Percentiles rank a stretch among this genome's conserved stretches.
phyloP scores from a whole-genome alignment of 2,113 vertebrate genomes.

The Syrrhaptes paradoxus region DNA sequence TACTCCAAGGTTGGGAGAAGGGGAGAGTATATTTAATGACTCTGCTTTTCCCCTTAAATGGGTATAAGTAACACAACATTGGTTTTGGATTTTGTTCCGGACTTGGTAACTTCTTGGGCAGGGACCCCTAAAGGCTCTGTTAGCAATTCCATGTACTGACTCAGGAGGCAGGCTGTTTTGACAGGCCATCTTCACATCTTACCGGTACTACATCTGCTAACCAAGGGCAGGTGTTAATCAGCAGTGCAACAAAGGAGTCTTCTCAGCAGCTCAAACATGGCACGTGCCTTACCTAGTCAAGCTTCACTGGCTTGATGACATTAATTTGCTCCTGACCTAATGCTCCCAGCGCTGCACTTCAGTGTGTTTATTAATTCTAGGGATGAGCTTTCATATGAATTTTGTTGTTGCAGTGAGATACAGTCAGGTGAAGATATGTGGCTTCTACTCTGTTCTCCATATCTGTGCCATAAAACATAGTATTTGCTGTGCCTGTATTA shows the following conservation, averaged over 20 bases:
- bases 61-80: not conserved
- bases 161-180: not conserved
- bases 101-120: not conserved
- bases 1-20: not conserved
- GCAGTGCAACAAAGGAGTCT: not conserved
- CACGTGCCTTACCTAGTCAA: not conserved
- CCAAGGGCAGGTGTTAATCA: not conserved
- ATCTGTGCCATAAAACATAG: not conserved
- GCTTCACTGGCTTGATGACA: not conserved
- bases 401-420: not conserved
- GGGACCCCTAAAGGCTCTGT: not conserved
- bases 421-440: not conserved
- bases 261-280: not conserved
- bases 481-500: not conserved
- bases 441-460: not conserved
- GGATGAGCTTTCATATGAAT: not conserved
- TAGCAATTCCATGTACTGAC: not conserved
- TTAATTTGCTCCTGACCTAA: slow-evolving; percentile 36
- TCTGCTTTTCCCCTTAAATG: not conserved
- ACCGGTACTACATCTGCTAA: not conserved
- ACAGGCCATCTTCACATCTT: not conserved
- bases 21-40: not conserved
- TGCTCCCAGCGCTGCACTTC: not conserved
- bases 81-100: not conserved
- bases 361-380: slow-evolving; percentile 27